phyloP scores from a whole-genome alignment of 2,888 invertebrate species.

The Scaptomyza parva region DNA sequence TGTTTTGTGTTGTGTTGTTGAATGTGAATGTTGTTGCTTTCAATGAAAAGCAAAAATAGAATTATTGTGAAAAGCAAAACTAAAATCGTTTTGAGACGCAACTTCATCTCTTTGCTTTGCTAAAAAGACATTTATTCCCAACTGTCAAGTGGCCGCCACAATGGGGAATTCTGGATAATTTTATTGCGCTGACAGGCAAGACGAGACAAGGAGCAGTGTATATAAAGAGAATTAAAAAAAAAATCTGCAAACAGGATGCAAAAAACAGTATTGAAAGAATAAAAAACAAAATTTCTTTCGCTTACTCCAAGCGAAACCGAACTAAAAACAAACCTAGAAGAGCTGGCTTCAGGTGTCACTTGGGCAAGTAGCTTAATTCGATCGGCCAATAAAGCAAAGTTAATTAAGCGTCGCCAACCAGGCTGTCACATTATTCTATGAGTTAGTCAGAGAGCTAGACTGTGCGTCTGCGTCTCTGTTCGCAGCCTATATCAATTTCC shows the following conservation, averaged over 20 bases:
- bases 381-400: slow-evolving; percentile 58
- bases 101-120: not conserved
- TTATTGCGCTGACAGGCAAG: slow-evolving; percentile 29
- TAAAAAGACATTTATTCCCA: not conserved
- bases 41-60: slow-evolving; percentile 40
- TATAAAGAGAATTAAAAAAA: slow-evolving; percentile 14
- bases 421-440: slow-evolving; percentile 13
- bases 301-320: not conserved
- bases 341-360: slow-evolving; percentile 50
- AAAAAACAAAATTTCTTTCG: not conserved
- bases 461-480: not conserved
- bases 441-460: not conserved
- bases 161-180: slow-evolving; percentile 42
- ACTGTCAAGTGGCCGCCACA: slow-evolving; percentile 26
- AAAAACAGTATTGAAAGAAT: not conserved
- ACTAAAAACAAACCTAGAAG: not conserved
- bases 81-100: slow-evolving; percentile 20
- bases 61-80: slow-evolving; percentile 48
- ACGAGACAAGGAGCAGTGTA: slow-evolving; percentile 1
- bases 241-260: not conserved
- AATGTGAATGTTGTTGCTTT: not conserved
- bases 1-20: slow-evolving; percentile 10
- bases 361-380: slow-evolving; percentile 67
- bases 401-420: slow-evolving; percentile 57
- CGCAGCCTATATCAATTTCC: slow-evolving; percentile 64